A percentile compares a stretch with the other conserved stretches of the same genome.
Evolutionary conservation across 2,113 vertebrate genomes (phyloP).

Genomic region (Penelope pileata): DNA sequence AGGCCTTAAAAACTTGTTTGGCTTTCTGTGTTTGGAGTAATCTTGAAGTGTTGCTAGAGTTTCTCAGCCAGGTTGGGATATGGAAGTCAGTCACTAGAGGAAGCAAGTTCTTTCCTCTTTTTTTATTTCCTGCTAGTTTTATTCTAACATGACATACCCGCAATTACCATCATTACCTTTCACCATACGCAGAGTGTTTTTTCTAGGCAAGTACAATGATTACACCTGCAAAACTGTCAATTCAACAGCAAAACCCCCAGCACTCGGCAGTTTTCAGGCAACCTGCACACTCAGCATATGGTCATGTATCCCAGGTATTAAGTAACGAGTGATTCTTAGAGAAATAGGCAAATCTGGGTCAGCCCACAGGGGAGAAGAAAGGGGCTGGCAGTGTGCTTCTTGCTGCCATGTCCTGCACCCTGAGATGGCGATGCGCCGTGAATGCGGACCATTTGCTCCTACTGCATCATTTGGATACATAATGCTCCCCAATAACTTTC

Average conservation of each 20-base stretch:
- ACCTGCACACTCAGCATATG: neutral
- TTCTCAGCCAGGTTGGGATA: neutral
- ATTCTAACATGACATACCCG: neutral
- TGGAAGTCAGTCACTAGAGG: neutral
- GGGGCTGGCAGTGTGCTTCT: neutral
- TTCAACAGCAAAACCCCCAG: neutral
- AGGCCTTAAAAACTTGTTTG: neutral
- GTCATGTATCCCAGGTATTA: neutral
- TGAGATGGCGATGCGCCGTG: rapidly evolving
- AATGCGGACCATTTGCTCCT: neutral
- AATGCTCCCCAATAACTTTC: neutral
- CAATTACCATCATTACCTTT: neutral
- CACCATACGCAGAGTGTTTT: neutral
- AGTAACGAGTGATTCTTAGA: neutral
- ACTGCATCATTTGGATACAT: neutral
- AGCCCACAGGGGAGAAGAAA: neutral
- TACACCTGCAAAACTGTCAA: neutral
- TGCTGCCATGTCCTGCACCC: neutral
- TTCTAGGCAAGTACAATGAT: neutral
- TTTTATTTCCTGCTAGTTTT: neutral
- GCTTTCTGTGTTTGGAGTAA: neutral
- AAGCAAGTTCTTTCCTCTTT: neutral
- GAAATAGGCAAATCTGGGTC: constrained; percentile 5
- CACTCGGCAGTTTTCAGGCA: neutral
- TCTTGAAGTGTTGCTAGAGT: neutral